These are phyloP conservation scores for Apotomis turbidana DNA, from an alignment of 2,888 invertebrate genomes.

Conservation along the genomic window DNA sequence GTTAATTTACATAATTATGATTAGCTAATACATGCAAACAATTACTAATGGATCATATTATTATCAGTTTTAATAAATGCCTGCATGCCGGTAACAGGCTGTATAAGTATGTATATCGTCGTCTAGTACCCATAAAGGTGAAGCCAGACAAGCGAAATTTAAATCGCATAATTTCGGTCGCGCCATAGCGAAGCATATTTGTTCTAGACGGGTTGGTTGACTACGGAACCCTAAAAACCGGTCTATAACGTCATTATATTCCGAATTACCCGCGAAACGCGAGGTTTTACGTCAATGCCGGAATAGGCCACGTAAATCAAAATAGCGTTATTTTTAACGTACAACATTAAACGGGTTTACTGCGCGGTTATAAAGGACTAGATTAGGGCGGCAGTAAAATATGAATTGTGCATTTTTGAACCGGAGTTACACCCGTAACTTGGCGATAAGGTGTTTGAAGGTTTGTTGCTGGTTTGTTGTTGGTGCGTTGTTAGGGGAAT, in stretches of 20 bases:
- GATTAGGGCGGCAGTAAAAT: slow-evolving; percentile 43
- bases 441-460: slow-evolving; percentile 12
- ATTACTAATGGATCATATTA: no score
- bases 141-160: no score
- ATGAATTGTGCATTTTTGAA: slow-evolving; percentile 40
- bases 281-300: slow-evolving; percentile 36
- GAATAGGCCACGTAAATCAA: slow-evolving; percentile 25
- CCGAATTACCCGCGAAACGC: slow-evolving; percentile 15
- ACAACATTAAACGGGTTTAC: slow-evolving; percentile 40
- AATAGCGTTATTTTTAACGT: slow-evolving; percentile 42
- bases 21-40: no score
- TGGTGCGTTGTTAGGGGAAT: background rate
- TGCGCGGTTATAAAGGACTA: slow-evolving; percentile 40
- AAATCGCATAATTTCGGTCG: no score
- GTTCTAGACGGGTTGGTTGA: no score
- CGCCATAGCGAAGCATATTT: no score
- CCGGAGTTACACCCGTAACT: slow-evolving; percentile 9
- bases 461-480: background rate
- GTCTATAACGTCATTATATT: slow-evolving; percentile 24
- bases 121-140: no score
- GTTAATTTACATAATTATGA: no score
- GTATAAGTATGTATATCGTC: no score
- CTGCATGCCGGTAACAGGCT: no score
- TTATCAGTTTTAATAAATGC: no score
- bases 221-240: background rate